These are phyloP conservation scores for Drosophila varians DNA, from an alignment of 1,140 invertebrate genomes.

Conservation along the genomic window DNA sequence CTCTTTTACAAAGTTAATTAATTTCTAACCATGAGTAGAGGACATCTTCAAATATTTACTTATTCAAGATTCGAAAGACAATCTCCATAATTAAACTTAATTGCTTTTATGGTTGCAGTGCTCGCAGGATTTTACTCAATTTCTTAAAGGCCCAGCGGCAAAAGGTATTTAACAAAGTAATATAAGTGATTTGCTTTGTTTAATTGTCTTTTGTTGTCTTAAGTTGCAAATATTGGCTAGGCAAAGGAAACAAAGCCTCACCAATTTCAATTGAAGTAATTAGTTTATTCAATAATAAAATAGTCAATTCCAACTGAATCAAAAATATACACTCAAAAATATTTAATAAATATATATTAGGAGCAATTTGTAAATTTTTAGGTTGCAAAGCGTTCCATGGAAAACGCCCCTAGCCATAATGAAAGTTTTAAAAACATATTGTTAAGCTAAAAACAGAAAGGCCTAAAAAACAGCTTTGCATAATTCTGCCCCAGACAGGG, in stretches of 20 bases:
- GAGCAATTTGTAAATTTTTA: no score
- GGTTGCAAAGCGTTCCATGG: no score
- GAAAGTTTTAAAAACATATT: constrained; percentile 58
- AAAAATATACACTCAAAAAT: no score
- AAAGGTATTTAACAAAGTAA: no score
- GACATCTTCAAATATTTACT: not conserved
- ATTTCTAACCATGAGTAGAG: not conserved
- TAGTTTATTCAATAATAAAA: no score
- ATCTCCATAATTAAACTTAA: not conserved
- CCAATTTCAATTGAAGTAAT: not conserved
- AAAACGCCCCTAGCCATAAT: constrained; percentile 35
- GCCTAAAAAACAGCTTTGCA: constrained; percentile 18
- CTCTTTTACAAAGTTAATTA: not conserved
- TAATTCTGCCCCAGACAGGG: constrained; percentile 40
- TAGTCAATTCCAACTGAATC: no score
- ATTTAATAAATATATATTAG: no score
- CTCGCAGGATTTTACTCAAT: not conserved
- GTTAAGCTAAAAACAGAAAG: constrained; percentile 4
- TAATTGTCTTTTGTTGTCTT: not conserved
- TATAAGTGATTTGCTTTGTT: no score
- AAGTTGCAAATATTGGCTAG: not conserved
- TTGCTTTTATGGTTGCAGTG: not conserved
- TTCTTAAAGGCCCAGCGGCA: no score
- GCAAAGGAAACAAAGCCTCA: not conserved
- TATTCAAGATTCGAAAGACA: not conserved